Evolutionary conservation across 2,888 invertebrate species (phyloP).

Genomic region (Tortricodes alternella): DNA sequence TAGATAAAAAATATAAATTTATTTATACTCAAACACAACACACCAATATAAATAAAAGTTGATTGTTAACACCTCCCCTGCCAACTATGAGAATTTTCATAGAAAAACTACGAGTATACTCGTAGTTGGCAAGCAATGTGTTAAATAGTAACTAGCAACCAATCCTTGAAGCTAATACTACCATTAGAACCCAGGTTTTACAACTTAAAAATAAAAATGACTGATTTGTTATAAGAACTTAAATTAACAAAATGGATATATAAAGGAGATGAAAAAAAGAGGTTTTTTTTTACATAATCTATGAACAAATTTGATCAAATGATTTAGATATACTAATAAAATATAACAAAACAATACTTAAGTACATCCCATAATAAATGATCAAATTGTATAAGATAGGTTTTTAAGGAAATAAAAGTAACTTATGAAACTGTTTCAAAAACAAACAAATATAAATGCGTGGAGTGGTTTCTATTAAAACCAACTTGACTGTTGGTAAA

Average conservation of each 20-base stretch:
- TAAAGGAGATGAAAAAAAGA: neutral
- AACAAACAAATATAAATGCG: neutral
- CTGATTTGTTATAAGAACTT: constrained; percentile 1
- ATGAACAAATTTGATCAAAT: neutral
- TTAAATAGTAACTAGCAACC: neutral
- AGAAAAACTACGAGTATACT: too few species aligned
- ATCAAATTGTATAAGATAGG: too few species aligned
- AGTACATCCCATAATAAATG: neutral
- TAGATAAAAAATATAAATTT: constrained; percentile 13
- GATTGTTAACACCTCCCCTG: too few species aligned
- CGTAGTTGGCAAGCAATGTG: too few species aligned
- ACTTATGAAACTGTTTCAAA: neutral
- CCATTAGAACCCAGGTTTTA: neutral
- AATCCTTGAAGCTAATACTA: constrained; percentile 3
- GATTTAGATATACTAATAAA: too few species aligned
- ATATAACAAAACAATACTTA: neutral
- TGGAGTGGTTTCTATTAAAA: neutral
- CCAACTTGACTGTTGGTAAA: too few species aligned
- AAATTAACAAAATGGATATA: neutral
- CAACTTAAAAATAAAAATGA: constrained; percentile 5
- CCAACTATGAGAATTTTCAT: too few species aligned
- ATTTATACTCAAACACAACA: constrained; percentile 9
- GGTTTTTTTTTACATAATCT: neutral
- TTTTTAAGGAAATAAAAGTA: neutral
- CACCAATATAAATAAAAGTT: constrained; percentile 8